Evolutionary conservation across 2,113 vertebrate genomes (phyloP), one percentile per base, ranked within the genome.

Genomic region (Orycteropus afer): DNA sequence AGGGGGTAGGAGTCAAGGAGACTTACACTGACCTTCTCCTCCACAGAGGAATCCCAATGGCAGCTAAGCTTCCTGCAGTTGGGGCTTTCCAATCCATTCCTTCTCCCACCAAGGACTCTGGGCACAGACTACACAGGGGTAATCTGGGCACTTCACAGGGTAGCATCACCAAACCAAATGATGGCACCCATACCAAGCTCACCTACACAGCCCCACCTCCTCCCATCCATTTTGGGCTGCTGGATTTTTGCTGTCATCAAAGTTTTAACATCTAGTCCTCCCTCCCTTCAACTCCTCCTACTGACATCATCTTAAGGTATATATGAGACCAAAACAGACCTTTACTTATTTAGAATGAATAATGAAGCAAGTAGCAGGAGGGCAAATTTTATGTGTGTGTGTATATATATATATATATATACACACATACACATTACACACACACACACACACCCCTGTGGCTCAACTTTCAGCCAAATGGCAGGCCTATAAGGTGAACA

Each of bases 71-170:
- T 49, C 73, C 51, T 47, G 55, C 23, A 67, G 15, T 0, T 0
- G 59, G 37, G 65, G 11, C 76, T 86, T 89, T 59, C 88, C 18
- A 77, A 61, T n/a, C 40, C 40, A 77, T 25, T 55, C 34, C 15
- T 27, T 13, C 37, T 22, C 47, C 53, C 2, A 23, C 17, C 47
- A 27, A 37, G 51, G 74, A 67, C 57, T 51, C 18, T 10, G 4
- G 14, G 55, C 74, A 53, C 2, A 80, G 51, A 20, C 37, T 55
- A 15, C 34, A n/a, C n/a, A n/a, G n/a, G n/a, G n/a, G n/a, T n/a
- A n/a, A n/a, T n/a, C n/a, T 10, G 45, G 37, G 11, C 3, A 0
- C 5, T 13, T 59, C 53, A 22, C 6, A 42, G 79, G 1, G 12
- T 0, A 40, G n/a, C 49, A 32, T 51, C 55, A 51, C 34, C n/a